Conservation (phyloP, 2,797 vertebrate genomes). For the Steatocranus sp. region DNA sequence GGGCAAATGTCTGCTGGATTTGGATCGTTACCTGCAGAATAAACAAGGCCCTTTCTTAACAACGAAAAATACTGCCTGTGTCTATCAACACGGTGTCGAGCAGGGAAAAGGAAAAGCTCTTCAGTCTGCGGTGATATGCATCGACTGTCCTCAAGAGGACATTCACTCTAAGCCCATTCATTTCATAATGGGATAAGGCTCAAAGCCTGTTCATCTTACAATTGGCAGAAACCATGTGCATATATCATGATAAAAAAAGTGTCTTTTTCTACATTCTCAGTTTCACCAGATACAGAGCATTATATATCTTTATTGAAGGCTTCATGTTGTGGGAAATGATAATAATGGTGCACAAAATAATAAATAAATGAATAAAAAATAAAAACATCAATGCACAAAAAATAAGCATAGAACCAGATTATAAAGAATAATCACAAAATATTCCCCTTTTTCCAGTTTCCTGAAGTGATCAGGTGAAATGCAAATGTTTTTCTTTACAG, state of each 20-base stretch:
- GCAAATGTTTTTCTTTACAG: background rate
- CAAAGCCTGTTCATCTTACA: conserved; percentile 24
- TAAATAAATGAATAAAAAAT: background rate
- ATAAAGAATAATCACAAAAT: background rate
- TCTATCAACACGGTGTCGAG: conserved; percentile 69
- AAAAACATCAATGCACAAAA: too few relatives aligned
- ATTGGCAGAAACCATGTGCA: conserved; percentile 27
- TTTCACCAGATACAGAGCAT: background rate
- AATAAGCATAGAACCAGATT: background rate
- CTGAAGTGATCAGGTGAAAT: background rate
- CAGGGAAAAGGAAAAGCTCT: conserved; percentile 52
- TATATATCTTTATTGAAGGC: background rate
- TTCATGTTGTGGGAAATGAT: background rate
- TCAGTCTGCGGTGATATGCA: conserved; percentile 63
- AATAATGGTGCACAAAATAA: background rate
- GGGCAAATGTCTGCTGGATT: conserved; percentile 75
- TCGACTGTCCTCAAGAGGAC: conserved; percentile 71
- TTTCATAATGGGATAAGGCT: conserved; percentile 52
- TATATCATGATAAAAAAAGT: conserved; percentile 37
- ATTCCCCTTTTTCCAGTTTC: background rate
- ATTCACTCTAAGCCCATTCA: conserved; percentile 55
- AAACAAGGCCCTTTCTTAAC: conserved; percentile 75
- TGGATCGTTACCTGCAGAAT: conserved; percentile 80
- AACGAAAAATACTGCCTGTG: conserved; percentile 73
- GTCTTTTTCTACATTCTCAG: background rate